phyloP scores from a whole-genome alignment of 2,797 vertebrate genomes.

The Emydoidea blandingii region DNA sequence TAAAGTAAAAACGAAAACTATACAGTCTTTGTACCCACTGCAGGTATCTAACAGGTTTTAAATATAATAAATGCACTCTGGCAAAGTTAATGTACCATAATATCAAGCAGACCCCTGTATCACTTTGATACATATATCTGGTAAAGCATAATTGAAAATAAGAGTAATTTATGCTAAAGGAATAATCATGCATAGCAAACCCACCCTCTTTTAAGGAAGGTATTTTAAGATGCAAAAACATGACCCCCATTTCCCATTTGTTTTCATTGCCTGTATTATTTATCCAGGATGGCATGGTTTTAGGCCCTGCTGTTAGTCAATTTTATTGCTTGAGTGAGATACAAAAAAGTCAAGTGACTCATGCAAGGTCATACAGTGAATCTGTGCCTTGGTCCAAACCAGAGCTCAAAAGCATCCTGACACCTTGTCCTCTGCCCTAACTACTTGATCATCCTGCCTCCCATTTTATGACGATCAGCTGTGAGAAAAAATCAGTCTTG shows the following conservation, averaged over 20 bases:
- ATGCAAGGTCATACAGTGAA: slow-evolving; percentile 63
- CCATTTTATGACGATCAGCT: slow-evolving; percentile 7
- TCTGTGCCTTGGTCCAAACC: background rate
- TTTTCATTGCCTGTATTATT: slow-evolving; percentile 40
- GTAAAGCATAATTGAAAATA: slow-evolving; percentile 63
- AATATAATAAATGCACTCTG: slow-evolving; percentile 73
- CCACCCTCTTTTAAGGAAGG: slow-evolving; percentile 38
- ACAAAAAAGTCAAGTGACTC: slow-evolving; percentile 59
- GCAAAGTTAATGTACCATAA: slow-evolving; percentile 74
- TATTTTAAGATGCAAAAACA: slow-evolving; percentile 41
- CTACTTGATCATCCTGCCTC: slow-evolving; percentile 12
- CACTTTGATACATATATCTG: slow-evolving; percentile 56
- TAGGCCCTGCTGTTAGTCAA: slow-evolving; percentile 61
- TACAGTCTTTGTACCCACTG: slow-evolving; percentile 65
- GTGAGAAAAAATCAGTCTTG: background rate
- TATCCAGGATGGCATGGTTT: slow-evolving; percentile 49
- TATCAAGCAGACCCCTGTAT: slow-evolving; percentile 61
- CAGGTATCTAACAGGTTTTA: slow-evolving; percentile 68
- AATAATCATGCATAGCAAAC: slow-evolving; percentile 51
- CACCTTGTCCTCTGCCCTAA: slow-evolving; percentile 32
- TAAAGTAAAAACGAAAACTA: slow-evolving; percentile 68
- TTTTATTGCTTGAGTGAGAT: slow-evolving; percentile 55
- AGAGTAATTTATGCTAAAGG: slow-evolving; percentile 64
- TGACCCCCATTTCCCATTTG: slow-evolving; percentile 32
- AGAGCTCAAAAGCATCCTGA: background rate